Percentiles rank a stretch among this genome's conserved stretches.
phyloP scores from a whole-genome alignment of 2,797 vertebrate species.

The Cetoscarus ocellatus region DNA sequence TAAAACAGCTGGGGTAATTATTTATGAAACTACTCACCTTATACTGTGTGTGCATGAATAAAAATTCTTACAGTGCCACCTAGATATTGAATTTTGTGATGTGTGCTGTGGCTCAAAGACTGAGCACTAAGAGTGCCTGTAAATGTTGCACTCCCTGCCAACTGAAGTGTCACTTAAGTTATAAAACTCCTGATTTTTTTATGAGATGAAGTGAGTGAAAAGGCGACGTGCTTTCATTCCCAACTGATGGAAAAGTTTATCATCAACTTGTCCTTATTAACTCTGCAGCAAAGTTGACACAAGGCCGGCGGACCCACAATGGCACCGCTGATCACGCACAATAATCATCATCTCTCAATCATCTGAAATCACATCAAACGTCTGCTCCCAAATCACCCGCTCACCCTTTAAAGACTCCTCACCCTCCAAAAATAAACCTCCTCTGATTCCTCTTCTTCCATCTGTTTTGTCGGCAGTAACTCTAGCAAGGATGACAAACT shows the following conservation, averaged over 20 bases:
- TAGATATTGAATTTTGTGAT: too few species aligned
- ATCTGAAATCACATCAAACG: constrained; percentile 11
- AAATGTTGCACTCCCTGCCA: constrained; percentile 24
- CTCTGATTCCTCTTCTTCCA: constrained; percentile 10
- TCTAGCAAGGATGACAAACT: constrained; percentile 61
- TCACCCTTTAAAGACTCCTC: constrained; percentile 28
- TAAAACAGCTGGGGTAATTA: too few species aligned
- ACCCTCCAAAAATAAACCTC: constrained; percentile 29
- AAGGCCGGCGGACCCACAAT: neutral
- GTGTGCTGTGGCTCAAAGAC: too few species aligned
- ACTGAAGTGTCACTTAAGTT: neutral
- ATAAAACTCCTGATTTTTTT: neutral
- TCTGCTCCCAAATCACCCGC: constrained; percentile 9
- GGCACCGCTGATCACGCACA: constrained; percentile 36
- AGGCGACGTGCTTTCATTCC: neutral
- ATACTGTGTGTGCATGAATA: too few species aligned
- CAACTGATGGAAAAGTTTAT: constrained; percentile 13
- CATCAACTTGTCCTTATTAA: constrained; percentile 8
- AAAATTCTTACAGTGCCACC: too few species aligned
- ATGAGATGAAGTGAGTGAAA: constrained; percentile 1
- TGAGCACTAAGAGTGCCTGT: neutral
- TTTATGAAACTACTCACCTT: too few species aligned
- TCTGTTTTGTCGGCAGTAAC: constrained; percentile 38
- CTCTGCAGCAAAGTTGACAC: constrained; percentile 14
- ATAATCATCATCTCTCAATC: constrained; percentile 43